Conservation (phyloP, 1,140 invertebrate species). For the Lepidurus packardi region DNA sequence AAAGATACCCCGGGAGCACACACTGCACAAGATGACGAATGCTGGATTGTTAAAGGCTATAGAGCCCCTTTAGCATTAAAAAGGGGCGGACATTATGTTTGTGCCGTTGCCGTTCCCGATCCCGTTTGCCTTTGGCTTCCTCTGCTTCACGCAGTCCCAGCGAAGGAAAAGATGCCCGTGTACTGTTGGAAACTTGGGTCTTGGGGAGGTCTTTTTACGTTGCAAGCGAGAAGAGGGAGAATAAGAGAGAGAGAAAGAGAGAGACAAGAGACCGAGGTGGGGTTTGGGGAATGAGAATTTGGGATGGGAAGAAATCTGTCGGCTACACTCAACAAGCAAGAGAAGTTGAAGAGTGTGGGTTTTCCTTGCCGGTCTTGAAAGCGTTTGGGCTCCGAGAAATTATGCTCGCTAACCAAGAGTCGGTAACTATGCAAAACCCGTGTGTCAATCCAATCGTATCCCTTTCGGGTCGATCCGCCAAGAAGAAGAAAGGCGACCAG, state of each 20-base stretch:
- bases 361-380: not conserved
- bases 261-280: not conserved
- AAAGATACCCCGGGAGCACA: not conserved
- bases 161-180: constrained; percentile 9
- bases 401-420: constrained; percentile 12
- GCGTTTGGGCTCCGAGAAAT: not conserved
- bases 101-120: constrained; percentile 10
- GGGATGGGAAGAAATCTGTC: too few relatives aligned
- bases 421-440: not conserved
- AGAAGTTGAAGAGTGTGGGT: constrained; percentile 3
- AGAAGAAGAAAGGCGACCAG: not conserved
- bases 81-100: constrained; percentile 11
- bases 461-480: constrained; percentile 4
- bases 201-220: too few relatives aligned
- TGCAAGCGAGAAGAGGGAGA: not conserved
- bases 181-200: not conserved
- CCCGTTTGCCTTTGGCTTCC: constrained; percentile 17
- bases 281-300: too few relatives aligned
- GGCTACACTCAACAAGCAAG: not conserved
- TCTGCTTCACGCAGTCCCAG: not conserved
- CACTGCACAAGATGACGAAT: constrained; percentile 12
- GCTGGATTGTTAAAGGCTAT: constrained; percentile 6
- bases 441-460: constrained; percentile 15
- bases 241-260: not conserved
- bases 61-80: constrained; percentile 18